These are phyloP conservation scores for Ennomos fuscantarius DNA, from an alignment of 2,888 invertebrate genomes.

Conservation along the genomic window DNA sequence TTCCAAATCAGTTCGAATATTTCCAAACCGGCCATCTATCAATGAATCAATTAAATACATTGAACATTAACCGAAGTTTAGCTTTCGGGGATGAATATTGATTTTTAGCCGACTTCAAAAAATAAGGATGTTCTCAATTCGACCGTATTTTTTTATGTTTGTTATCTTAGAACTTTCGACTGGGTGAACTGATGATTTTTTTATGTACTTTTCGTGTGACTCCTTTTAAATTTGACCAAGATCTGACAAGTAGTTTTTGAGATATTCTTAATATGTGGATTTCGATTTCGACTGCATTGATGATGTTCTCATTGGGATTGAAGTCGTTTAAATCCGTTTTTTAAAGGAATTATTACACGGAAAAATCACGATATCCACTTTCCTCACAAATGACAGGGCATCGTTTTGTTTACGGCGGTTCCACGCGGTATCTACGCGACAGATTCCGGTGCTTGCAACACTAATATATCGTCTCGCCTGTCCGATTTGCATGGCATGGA, in stretches of 20 bases:
- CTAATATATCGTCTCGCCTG: constrained; percentile 60
- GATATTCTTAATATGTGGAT: no score
- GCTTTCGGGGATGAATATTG: constrained; percentile 65
- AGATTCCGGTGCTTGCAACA: constrained; percentile 59
- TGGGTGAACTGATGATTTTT: no score
- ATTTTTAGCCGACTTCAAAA: constrained; percentile 49
- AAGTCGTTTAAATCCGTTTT: no score
- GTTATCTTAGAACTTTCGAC: no score
- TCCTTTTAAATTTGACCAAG: no score
- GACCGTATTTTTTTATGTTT: no score
- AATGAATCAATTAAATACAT: constrained; percentile 79
- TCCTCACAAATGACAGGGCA: constrained; percentile 49
- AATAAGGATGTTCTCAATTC: no score
- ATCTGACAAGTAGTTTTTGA: no score
- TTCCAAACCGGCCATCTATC: constrained; percentile 66
- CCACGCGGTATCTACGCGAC: constrained; percentile 51
- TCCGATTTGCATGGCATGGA: constrained; percentile 82
- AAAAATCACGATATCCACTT: constrained; percentile 51
- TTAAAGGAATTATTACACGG: no score
- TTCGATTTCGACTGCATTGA: no score
- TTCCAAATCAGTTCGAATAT: constrained; percentile 60
- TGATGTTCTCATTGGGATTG: no score
- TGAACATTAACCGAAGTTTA: constrained; percentile 69
- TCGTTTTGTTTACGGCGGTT: constrained; percentile 59
- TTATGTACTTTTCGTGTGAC: no score